Evolutionary conservation across 2,888 invertebrate genomes (phyloP).

Genomic region (Trypoxylon attenuatum): DNA sequence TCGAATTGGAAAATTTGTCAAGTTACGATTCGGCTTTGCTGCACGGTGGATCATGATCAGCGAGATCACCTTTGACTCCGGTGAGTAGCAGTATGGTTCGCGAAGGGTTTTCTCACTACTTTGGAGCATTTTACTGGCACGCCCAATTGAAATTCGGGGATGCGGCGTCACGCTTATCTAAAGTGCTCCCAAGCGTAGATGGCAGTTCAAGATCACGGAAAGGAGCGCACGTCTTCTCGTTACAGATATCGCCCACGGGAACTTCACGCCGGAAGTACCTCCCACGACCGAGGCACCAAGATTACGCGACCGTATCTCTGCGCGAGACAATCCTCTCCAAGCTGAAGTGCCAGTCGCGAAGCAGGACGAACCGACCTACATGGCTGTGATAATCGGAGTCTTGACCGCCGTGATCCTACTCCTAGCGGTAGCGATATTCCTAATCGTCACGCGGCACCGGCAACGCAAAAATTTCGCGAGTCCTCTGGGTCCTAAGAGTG

Average conservation of each 20-base stretch:
- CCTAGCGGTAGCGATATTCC: conserved; percentile 77
- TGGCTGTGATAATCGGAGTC: conserved; percentile 78
- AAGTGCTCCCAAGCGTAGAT: background rate
- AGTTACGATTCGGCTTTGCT: conserved; percentile 85
- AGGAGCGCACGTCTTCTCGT: conserved; percentile 27
- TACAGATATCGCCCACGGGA: conserved; percentile 77
- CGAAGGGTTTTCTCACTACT: background rate
- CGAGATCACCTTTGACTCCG: conserved; percentile 91
- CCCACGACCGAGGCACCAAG: conserved; percentile 72
- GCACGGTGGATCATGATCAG: conserved; percentile 92
- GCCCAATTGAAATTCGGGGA: background rate
- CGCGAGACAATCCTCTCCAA: conserved; percentile 64
- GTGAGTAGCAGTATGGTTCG: conserved; percentile 74
- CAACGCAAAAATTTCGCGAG: conserved; percentile 76
- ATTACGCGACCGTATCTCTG: conserved; percentile 65
- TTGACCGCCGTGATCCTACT: conserved; percentile 78
- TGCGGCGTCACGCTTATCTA: background rate
- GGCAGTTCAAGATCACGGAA: background rate
- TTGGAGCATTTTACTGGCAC: background rate
- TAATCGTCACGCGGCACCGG: conserved; percentile 76
- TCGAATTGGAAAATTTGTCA: conserved; percentile 87
- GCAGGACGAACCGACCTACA: conserved; percentile 76
- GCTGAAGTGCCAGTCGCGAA: conserved; percentile 74
- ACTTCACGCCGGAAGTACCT: conserved; percentile 76
- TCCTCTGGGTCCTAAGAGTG: conserved; percentile 74